Evolutionary conservation across 2,888 invertebrate species (phyloP).

Genomic region (Pocota personata): DNA sequence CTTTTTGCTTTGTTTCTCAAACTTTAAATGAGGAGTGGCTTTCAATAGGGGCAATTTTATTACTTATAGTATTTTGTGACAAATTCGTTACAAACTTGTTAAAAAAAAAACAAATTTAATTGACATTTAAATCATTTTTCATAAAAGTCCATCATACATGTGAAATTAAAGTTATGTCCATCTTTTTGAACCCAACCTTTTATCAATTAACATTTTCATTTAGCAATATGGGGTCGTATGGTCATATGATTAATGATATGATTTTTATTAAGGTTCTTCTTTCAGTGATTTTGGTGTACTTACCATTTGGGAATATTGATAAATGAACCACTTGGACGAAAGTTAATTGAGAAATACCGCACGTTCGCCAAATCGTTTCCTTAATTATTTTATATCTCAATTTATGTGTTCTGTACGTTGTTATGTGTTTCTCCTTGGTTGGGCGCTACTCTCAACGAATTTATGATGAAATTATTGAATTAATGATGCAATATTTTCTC

Average conservation of each 20-base stretch:
- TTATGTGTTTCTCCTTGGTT: background rate
- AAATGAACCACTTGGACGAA: conserved; percentile 26
- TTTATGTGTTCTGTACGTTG: conserved; percentile 44
- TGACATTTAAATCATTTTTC: background rate
- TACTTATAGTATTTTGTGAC: background rate
- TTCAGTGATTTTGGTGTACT: background rate
- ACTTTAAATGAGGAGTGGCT: background rate
- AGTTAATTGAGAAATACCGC: conserved; percentile 48
- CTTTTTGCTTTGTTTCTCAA: background rate
- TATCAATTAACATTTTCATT: conserved; percentile 5
- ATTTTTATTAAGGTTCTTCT: conserved; percentile 10
- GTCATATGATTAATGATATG: conserved; percentile 18
- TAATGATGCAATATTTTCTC: conserved; percentile 41
- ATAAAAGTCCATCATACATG: background rate
- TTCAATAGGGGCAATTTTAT: background rate
- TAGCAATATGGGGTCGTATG: conserved; percentile 7
- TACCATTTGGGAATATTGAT: conserved; percentile 26
- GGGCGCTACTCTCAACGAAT: conserved; percentile 1
- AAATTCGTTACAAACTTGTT: background rate
- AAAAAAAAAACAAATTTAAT: background rate
- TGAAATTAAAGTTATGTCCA: background rate
- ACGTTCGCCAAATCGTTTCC: conserved; percentile 56
- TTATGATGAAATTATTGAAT: conserved; percentile 44
- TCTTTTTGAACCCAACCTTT: conserved; percentile 2
- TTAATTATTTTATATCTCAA: conserved; percentile 61